Percentiles rank a stretch among this genome's conserved stretches.
These are phyloP conservation scores for Lateolabrax maculatus DNA, from an alignment of 2,797 vertebrate species.

Conservation along the genomic window DNA sequence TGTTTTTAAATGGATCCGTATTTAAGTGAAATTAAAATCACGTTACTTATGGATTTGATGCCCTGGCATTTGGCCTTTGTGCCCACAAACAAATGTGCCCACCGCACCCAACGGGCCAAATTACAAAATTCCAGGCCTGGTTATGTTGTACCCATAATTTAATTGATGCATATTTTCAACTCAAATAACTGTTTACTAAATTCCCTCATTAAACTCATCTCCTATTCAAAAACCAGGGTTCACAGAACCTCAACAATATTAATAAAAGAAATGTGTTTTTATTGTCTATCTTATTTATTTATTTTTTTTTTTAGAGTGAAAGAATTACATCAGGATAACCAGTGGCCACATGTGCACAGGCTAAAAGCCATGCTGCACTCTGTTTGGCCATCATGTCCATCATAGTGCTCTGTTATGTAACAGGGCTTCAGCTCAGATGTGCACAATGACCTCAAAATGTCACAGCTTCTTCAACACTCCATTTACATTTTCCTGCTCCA, in stretches of 20 bases:
- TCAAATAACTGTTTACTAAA: too few species aligned
- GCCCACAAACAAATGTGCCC: too few species aligned
- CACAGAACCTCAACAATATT: neutral
- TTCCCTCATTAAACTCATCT: neutral
- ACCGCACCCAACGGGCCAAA: too few species aligned
- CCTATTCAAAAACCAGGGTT: neutral
- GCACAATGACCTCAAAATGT: conserved; percentile 80
- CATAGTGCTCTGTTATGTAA: conserved; percentile 73
- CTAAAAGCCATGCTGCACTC: conserved; percentile 14
- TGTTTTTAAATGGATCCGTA: too few species aligned
- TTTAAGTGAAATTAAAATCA: too few species aligned
- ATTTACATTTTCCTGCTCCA: conserved; percentile 44
- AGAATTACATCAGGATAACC: conserved; percentile 24
- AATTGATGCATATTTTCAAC: neutral
- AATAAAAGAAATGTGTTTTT: neutral
- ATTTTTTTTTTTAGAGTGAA: conserved; percentile 2
- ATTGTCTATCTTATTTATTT: conserved; percentile 2
- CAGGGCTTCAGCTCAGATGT: conserved; percentile 59
- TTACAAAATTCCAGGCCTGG: too few species aligned
- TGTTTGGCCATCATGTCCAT: conserved; percentile 48
- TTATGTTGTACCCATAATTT: neutral
- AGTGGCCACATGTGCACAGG: conserved; percentile 25
- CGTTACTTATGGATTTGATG: too few species aligned
- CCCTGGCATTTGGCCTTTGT: too few species aligned
- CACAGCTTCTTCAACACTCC: conserved; percentile 55